Conservation (phyloP, 37 sponge, comb jelly and placozoan genomes). For the Petrosia ficiformis region DNA sequence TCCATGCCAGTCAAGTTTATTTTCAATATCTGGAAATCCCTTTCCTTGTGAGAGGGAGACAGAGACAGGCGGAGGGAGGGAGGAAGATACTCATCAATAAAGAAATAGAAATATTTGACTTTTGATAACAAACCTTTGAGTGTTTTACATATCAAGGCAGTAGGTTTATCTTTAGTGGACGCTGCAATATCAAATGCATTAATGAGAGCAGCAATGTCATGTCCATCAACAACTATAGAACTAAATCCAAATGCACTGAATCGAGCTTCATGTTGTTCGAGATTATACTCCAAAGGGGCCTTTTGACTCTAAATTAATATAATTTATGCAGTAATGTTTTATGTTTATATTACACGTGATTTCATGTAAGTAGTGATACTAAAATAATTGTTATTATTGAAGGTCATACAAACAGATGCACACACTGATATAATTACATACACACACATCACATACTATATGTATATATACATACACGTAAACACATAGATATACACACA, state of each 20-base stretch:
- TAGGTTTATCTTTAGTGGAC: slow-evolving; percentile 80
- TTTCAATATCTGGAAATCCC: slow-evolving; percentile 74
- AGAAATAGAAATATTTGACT: not conserved
- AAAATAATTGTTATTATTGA: no score
- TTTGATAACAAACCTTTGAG: slow-evolving; percentile 68
- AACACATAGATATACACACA: no score
- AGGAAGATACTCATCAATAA: not conserved
- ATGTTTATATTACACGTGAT: no score
- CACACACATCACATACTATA: no score
- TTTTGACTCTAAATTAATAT: slow-evolving; percentile 93
- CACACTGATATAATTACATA: no score
- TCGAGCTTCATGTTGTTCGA: slow-evolving; percentile 75
- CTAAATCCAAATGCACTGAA: slow-evolving; percentile 89
- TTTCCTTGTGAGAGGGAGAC: slow-evolving; percentile 35
- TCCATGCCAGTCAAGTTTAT: slow-evolving; percentile 85
- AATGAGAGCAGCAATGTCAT: slow-evolving; percentile 73
- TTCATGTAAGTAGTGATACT: no score
- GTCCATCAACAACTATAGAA: slow-evolving; percentile 94
- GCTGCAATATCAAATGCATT: slow-evolving; percentile 75
- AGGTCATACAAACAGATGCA: no score
- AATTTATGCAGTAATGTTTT: no score
- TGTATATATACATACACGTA: no score
- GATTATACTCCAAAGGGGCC: slow-evolving; percentile 77
- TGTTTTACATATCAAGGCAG: slow-evolving; percentile 87
- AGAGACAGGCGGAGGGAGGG: no score